phyloP scores from a whole-genome alignment of 1,140 invertebrate genomes.

The Ceratosolen fusciceps region DNA sequence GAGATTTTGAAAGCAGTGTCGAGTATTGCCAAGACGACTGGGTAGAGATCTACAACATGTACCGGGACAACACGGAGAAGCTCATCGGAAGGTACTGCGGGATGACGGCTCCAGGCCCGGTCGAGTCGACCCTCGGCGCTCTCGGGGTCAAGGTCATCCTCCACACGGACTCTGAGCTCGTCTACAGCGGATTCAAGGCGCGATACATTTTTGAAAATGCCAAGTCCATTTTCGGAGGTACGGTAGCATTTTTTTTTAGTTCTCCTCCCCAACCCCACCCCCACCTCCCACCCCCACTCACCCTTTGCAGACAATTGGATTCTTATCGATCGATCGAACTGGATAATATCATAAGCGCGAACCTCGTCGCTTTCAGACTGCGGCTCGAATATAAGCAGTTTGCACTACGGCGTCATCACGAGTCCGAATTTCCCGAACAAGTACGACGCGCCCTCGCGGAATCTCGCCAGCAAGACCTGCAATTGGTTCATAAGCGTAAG shows the following conservation, averaged over 20 bases:
- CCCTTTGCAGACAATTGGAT: neutral
- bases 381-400: conserved; percentile 89
- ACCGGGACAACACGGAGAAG: conserved; percentile 83
- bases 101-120: conserved; percentile 87
- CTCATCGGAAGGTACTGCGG: conserved; percentile 90
- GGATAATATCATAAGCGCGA: too few relatives aligned
- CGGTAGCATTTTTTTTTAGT: neutral
- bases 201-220: conserved; percentile 89
- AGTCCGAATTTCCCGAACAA: conserved; percentile 88
- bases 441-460: conserved; percentile 83
- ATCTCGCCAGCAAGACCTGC: conserved; percentile 85
- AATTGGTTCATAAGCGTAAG: conserved; percentile 92
- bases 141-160: conserved; percentile 86
- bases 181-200: conserved; percentile 92
- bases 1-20: conserved; percentile 65
- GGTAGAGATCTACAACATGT: conserved; percentile 92
- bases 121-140: conserved; percentile 89
- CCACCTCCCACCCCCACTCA: neutral
- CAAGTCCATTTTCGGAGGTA: conserved; percentile 87
- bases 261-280: neutral
- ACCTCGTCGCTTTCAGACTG: conserved; percentile 87
- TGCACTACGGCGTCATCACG: conserved; percentile 88
- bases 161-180: conserved; percentile 85
- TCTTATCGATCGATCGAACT: too few relatives aligned
- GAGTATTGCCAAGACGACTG: conserved; percentile 91